phyloP scores from a whole-genome alignment of 2,888 invertebrate genomes.

The Machimus atricapillus region DNA sequence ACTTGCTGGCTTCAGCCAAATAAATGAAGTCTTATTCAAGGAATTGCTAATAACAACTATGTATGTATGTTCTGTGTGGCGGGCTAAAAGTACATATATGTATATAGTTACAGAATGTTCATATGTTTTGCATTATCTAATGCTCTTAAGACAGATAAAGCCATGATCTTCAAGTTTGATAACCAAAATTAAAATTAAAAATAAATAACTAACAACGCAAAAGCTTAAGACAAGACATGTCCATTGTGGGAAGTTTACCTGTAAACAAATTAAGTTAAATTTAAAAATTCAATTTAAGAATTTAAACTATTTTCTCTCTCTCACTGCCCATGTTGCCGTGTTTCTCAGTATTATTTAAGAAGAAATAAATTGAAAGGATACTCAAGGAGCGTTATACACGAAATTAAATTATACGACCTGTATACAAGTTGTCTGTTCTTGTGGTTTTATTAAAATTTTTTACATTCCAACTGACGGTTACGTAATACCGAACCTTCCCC shows the following conservation, averaged over 20 bases:
- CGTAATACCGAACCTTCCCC: background rate
- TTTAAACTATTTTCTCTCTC: background rate
- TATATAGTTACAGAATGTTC: no score
- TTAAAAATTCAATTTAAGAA: background rate
- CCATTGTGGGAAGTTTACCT: no score
- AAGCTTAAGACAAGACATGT: no score
- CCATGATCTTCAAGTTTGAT: no score
- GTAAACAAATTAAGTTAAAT: background rate
- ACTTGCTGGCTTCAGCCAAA: background rate
- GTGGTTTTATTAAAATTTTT: conserved; percentile 9
- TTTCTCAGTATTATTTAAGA: background rate
- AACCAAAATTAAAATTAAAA: no score
- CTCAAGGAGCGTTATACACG: background rate
- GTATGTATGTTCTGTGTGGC: no score
- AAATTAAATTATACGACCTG: background rate
- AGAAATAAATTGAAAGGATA: background rate
- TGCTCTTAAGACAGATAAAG: no score
- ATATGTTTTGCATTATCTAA: no score
- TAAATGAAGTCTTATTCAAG: background rate
- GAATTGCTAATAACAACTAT: background rate
- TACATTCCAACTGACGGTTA: background rate
- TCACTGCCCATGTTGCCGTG: background rate
- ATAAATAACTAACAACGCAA: no score
- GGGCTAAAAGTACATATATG: no score
- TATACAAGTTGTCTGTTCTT: background rate